phyloP scores from a whole-genome alignment of 2,113 vertebrate genomes.

The Murina feae region DNA sequence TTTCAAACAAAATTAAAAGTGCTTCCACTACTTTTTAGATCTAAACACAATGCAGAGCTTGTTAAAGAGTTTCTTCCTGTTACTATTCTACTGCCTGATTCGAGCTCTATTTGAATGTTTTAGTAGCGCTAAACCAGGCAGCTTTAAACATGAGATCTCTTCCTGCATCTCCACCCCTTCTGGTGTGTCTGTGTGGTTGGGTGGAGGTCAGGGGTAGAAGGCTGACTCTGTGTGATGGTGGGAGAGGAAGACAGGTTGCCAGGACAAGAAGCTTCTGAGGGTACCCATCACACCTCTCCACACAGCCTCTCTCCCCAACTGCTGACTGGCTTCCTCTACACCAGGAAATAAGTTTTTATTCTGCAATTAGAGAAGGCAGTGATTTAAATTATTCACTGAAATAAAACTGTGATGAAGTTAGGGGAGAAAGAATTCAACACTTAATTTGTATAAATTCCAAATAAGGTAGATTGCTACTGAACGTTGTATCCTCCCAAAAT shows the following conservation, averaged over 20 bases:
- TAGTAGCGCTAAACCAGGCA: background rate
- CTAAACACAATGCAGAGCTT: background rate
- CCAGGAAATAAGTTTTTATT: background rate
- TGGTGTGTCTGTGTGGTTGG: background rate
- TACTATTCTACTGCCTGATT: background rate
- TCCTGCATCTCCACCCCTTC: background rate
- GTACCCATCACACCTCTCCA: background rate
- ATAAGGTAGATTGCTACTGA: background rate
- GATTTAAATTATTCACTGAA: constrained; percentile 27
- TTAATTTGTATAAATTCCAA: background rate
- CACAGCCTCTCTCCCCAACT: background rate
- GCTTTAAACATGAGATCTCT: background rate
- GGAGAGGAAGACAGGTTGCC: background rate
- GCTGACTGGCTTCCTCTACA: background rate
- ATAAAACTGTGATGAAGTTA: background rate
- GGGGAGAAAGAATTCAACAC: background rate
- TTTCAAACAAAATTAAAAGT: background rate
- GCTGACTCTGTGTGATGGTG: background rate
- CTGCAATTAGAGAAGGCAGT: background rate
- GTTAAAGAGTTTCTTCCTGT: background rate
- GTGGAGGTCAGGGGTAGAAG: background rate
- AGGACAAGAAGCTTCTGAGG: background rate
- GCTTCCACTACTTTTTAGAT: background rate
- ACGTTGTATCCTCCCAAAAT: background rate
- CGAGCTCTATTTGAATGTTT: background rate